A percentile compares a stretch with the other conserved stretches of the same genome.
phyloP scores from a whole-genome alignment of 2,888 invertebrate species.

The Galeopsomyia nigrocyanea region DNA sequence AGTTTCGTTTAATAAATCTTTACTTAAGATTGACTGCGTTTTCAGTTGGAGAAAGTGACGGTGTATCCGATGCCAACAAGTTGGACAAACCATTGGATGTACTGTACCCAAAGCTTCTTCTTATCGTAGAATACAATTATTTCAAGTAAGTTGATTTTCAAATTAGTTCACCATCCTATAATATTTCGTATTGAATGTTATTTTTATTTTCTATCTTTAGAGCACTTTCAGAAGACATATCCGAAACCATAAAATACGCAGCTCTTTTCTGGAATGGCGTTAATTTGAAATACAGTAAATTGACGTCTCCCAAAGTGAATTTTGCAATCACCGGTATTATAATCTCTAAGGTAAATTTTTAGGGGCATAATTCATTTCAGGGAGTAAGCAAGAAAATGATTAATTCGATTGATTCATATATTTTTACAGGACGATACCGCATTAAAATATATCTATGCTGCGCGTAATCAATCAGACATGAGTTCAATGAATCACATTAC shows the following conservation, averaged over 20 bases:
- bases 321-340: conserved; percentile 34
- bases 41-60: background rate
- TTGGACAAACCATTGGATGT: conserved; percentile 16
- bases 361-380: background rate
- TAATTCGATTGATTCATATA: background rate
- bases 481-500: background rate
- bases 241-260: conserved; percentile 23
- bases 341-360: conserved; percentile 27
- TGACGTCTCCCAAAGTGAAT: conserved; percentile 21
- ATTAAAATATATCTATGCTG: conserved; percentile 10
- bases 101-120: conserved; percentile 24
- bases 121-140: conserved; percentile 13
- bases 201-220: conserved; percentile 16
- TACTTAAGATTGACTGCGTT: background rate
- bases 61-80: background rate
- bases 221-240: conserved; percentile 1
- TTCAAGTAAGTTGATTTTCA: conserved; percentile 28
- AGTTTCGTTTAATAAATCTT: no score
- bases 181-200: background rate
- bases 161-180: background rate
- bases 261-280: conserved; percentile 40
- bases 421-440: conserved; percentile 27
- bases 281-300: conserved; percentile 27
- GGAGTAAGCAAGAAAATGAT: background rate
- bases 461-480: conserved; percentile 2